Base-by-base conservation (phyloP, 1,140 invertebrate genomes). In the Archivesica marissinica region DNA sequence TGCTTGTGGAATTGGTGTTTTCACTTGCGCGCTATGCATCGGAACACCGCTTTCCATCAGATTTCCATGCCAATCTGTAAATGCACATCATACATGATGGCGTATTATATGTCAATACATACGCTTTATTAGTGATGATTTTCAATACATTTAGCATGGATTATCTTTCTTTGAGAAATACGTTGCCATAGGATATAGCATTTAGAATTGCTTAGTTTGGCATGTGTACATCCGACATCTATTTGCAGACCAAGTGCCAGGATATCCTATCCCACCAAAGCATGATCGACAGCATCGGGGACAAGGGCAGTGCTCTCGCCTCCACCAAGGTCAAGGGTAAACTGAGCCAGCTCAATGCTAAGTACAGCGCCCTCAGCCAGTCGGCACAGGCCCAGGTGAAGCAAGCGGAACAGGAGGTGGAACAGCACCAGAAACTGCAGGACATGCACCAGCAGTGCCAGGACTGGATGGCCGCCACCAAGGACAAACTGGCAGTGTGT, bases 191-290 rank as follows among this genome's bases (percentile, higher is more conserved):
- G n/a, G n/a, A n/a, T n/a, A n/a, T n/a, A n/a, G n/a, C n/a, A n/a
- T n/a, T n/a, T n/a, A n/a, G n/a, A n/a, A n/a, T n/a, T n/a, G n/a
- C n/a, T n/a, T n/a, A n/a, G n/a, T n/a, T n/a, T n/a, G n/a, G n/a
- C n/a, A n/a, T n/a, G n/a, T n/a, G n/a, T n/a, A n/a, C n/a, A n/a
- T n/a, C n/a, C n/a, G n/a, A n/a, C n/a, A n/a, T 76, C 23, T 35
- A 20, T 7, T 88, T 87, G 20, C 87, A 94, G 93, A 92, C 96
- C 2, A 94, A 97, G 20, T 95, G 96, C 25, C 97, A 98, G 94
- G 98, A 99, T 94, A 98, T 99, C 56, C 96, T 97, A 94, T 97
- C 97, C 0, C 98, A 99, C 94, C 97, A 98, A 93, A 95, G 96
- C 39, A 94, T 99, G 20, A 97, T 99, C 0, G 97, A 98, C 92